Evolutionary conservation across 1,140 invertebrate species (phyloP), one percentile per base, ranked within the genome.

Genomic region (Psilanteris sp.): DNA sequence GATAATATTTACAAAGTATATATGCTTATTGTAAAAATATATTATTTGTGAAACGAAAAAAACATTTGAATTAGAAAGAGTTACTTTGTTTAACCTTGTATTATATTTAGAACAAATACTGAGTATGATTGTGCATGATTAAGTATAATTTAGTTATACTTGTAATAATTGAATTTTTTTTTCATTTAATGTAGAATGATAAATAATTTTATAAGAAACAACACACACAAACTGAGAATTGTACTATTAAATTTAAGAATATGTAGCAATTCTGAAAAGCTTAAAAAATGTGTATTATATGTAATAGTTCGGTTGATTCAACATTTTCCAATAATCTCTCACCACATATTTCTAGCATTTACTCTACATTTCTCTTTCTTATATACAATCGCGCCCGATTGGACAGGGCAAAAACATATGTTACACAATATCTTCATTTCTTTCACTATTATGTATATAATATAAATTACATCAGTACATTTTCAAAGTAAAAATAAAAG

Each of bases 301-400:
- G 73, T 50, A 52, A 71, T 66, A 57, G 36, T 24, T 11, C 24
- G 59, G 36, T 62, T 54, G 39, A 68, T 75, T 75, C 73, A 70
- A 71, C 73, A 70, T 76, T 76, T 76, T 76, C 66, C 73, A 76
- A 76, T 76, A 76, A 76, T 71, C 66, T 66, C 61, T 71, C 41
- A 59, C 22, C 73, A 70, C 73, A 76, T 76, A 76, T 76, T 76
- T 68, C 13, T 22, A 41, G 57, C 55, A 29, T 46, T 68, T 46
- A 31, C 50, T 64, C 44, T 32, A 50, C 39, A 44, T 68, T 75
- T 64, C 41, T 32, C 16, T 37, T 61, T 11, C 71, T 67, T 62
- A 64, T 50, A 68, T 57, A 36, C 36, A 31, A 74, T 54, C 46
- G 31, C 41, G 14, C 24, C 26, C 48, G 61, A 73, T 66, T 73